Percentiles rank a stretch among this genome's conserved stretches.
phyloP scores from a whole-genome alignment of 2,113 vertebrate genomes.

The Smithornis capensis region DNA sequence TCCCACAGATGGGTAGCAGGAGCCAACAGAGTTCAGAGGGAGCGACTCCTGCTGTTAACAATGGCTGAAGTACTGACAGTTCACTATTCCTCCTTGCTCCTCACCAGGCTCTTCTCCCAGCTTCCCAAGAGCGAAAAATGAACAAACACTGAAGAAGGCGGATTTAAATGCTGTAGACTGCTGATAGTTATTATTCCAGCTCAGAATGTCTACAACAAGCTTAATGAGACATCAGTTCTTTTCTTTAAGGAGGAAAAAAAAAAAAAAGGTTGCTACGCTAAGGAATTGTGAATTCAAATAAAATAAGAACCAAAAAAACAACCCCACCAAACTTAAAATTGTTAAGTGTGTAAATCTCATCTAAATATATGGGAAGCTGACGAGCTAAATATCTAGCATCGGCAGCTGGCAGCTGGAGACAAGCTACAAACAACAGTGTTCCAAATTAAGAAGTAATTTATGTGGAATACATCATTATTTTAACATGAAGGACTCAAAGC shows the following conservation, averaged over 20 bases:
- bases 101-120: conserved; percentile 53
- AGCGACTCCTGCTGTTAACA: conserved; percentile 81
- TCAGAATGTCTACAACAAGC: conserved; percentile 16
- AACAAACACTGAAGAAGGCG: conserved; percentile 62
- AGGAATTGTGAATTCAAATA: background rate
- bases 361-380: background rate
- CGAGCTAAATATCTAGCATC: background rate
- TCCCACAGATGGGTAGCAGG: conserved; percentile 82
- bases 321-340: background rate
- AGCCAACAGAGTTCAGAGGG: conserved; percentile 80
- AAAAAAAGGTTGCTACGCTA: background rate
- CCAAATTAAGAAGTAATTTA: conserved; percentile 58
- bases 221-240: background rate
- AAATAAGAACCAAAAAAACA: background rate
- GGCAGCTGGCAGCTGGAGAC: conserved; percentile 30
- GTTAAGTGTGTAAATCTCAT: conserved; percentile 7
- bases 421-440: conserved; percentile 8
- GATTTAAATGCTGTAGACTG: conserved; percentile 50
- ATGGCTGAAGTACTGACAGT: conserved; percentile 76
- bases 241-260: background rate
- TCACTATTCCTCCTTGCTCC: conserved; percentile 63
- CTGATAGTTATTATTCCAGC: conserved; percentile 10
- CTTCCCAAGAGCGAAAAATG: conserved; percentile 62
- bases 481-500: conserved; percentile 9
- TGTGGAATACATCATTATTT: conserved; percentile 50